Conservation (phyloP, 2,888 invertebrate species). For the Drosophila barbarae region DNA sequence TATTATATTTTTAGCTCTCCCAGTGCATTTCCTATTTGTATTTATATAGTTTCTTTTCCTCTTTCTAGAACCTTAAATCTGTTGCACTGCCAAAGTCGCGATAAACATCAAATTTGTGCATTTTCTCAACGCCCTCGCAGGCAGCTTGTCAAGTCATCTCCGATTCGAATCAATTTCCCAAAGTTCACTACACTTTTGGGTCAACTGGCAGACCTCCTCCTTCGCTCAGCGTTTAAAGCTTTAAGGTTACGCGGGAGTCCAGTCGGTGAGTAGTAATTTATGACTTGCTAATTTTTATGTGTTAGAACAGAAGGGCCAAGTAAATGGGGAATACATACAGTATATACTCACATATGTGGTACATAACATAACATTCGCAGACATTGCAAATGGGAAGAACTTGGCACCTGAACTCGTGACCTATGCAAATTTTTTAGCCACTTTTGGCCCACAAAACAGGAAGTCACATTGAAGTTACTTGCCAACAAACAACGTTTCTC, state of each 20-base stretch:
- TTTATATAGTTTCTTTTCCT: not conserved
- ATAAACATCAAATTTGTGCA: slow-evolving; percentile 65
- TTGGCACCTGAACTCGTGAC: slow-evolving; percentile 76
- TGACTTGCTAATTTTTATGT: slow-evolving; percentile 60
- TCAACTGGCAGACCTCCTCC: slow-evolving; percentile 37
- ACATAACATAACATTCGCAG: slow-evolving; percentile 54
- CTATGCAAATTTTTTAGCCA: slow-evolving; percentile 74
- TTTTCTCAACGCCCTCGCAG: slow-evolving; percentile 38
- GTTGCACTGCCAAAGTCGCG: slow-evolving; percentile 61
- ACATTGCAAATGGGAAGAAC: slow-evolving; percentile 63
- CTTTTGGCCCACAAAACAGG: slow-evolving; percentile 66
- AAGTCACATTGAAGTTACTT: slow-evolving; percentile 70
- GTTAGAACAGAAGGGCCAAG: not conserved
- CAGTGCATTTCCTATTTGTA: slow-evolving; percentile 7
- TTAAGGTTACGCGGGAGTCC: slow-evolving; percentile 21
- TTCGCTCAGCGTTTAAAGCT: slow-evolving; percentile 45
- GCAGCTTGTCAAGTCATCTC: slow-evolving; percentile 67
- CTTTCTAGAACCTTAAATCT: slow-evolving; percentile 51
- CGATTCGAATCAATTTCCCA: slow-evolving; percentile 72
- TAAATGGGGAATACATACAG: slow-evolving; percentile 7
- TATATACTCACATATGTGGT: slow-evolving; percentile 7
- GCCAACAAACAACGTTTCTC: slow-evolving; percentile 33
- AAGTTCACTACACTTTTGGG: slow-evolving; percentile 75
- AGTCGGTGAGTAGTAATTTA: slow-evolving; percentile 66
- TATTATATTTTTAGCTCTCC: not conserved